Evolutionary conservation across 2,797 vertebrate genomes (phyloP).

Genomic region (Notolabrus celidotus): DNA sequence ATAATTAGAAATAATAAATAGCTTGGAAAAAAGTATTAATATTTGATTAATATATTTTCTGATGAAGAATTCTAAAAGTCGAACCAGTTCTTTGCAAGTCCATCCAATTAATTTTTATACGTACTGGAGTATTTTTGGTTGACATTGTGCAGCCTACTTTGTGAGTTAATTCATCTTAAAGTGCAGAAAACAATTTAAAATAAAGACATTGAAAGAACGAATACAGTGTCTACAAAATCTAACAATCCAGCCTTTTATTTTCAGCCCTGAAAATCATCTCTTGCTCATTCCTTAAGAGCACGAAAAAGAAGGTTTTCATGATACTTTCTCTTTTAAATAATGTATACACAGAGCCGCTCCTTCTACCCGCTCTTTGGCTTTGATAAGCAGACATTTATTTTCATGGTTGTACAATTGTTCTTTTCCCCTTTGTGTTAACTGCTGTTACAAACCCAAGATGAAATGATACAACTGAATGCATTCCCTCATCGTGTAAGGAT

Average conservation of each 20-base stretch:
- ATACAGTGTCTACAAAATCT: neutral
- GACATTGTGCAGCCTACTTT: neutral
- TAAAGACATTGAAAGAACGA: neutral
- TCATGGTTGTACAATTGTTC: slow-evolving; percentile 40
- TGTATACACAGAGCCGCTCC: slow-evolving; percentile 27
- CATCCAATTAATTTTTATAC: neutral
- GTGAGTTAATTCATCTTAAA: neutral
- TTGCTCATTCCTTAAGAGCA: slow-evolving; percentile 21
- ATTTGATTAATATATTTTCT: neutral
- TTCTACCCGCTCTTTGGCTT: slow-evolving; percentile 39
- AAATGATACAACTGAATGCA: slow-evolving; percentile 39
- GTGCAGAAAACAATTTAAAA: neutral
- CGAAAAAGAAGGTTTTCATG: slow-evolving; percentile 28
- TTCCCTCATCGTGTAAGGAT: slow-evolving; percentile 36
- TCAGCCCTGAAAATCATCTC: slow-evolving; percentile 7
- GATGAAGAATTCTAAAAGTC: neutral
- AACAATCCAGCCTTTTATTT: slow-evolving; percentile 1
- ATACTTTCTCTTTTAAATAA: slow-evolving; percentile 57
- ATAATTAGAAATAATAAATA: neutral
- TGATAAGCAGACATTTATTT: slow-evolving; percentile 53
- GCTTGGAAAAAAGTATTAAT: neutral
- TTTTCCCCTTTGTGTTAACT: slow-evolving; percentile 50
- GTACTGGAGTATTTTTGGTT: slow-evolving; percentile 3
- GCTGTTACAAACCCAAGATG: slow-evolving; percentile 50
- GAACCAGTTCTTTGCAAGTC: neutral